These are phyloP conservation scores for Coregonus clupeaformis DNA, from an alignment of 2,113 vertebrate species.

Conservation along the genomic window DNA sequence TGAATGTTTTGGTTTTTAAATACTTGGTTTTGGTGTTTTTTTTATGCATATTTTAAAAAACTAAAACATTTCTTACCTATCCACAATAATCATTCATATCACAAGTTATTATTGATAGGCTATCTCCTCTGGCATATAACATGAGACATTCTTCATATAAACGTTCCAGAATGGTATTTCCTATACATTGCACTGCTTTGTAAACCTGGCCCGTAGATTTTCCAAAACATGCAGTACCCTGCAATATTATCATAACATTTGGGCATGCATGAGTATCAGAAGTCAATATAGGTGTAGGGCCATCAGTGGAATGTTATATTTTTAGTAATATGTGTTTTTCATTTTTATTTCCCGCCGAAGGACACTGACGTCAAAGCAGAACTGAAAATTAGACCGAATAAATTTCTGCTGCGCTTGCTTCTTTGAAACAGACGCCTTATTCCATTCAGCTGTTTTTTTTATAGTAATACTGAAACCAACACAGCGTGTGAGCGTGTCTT, in stretches of 20 bases:
- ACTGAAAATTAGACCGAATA: constrained; percentile 41
- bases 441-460: constrained; percentile 44
- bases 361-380: constrained; percentile 31
- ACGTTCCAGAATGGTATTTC: not conserved
- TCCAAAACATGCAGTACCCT: not conserved
- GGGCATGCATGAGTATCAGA: not conserved
- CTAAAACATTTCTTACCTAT: too few relatives aligned
- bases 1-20: too few relatives aligned
- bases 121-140: too few relatives aligned
- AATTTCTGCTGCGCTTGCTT: constrained; percentile 33
- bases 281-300: not conserved
- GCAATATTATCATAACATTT: not conserved
- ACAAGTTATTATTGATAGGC: too few relatives aligned
- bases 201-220: not conserved
- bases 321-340: constrained; percentile 32
- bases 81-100: too few relatives aligned
- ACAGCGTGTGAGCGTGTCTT: not conserved
- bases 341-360: constrained; percentile 46
- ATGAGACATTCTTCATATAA: too few relatives aligned
- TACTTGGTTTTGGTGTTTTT: too few relatives aligned
- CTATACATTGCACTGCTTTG: not conserved
- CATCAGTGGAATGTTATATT: not conserved
- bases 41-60: too few relatives aligned
- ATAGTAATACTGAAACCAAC: constrained; percentile 65
- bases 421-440: constrained; percentile 60